Evolutionary conservation across 2,113 vertebrate genomes (phyloP).

Genomic region (Zosterops lateralis): DNA sequence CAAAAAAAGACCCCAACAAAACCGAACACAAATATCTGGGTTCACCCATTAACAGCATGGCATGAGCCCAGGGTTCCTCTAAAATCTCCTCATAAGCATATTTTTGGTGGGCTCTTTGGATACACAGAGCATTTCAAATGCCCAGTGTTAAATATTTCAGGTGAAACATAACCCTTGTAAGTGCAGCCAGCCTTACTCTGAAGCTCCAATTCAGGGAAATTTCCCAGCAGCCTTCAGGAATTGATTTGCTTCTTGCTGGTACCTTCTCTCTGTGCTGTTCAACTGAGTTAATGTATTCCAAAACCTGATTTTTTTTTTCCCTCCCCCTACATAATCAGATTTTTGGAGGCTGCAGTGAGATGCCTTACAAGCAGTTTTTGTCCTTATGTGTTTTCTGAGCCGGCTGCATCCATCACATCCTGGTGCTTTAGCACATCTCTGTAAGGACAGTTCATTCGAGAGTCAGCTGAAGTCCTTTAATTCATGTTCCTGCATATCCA

Average conservation of each 20-base stretch:
- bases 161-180: background rate
- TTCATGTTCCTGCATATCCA: background rate
- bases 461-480: constrained; percentile 21
- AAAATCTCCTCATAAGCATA: rapidly evolving
- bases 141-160: background rate
- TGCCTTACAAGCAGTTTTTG: constrained; percentile 10
- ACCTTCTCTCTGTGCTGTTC: background rate
- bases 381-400: constrained; percentile 13
- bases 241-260: background rate
- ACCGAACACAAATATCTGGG: rapidly evolving
- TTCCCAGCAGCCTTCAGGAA: background rate
- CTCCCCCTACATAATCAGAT: background rate
- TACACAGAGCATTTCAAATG: background rate
- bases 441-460: rapidly evolving
- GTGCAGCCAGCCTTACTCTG: background rate
- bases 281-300: constrained; percentile 2
- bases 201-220: background rate
- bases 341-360: constrained; percentile 15
- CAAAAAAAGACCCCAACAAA: background rate
- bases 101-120: background rate
- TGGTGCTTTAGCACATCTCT: background rate
- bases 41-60: background rate
- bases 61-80: background rate
- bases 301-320: background rate
- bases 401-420: background rate